Conservation (phyloP, 2,113 vertebrate species). For the Octodon degus region DNA sequence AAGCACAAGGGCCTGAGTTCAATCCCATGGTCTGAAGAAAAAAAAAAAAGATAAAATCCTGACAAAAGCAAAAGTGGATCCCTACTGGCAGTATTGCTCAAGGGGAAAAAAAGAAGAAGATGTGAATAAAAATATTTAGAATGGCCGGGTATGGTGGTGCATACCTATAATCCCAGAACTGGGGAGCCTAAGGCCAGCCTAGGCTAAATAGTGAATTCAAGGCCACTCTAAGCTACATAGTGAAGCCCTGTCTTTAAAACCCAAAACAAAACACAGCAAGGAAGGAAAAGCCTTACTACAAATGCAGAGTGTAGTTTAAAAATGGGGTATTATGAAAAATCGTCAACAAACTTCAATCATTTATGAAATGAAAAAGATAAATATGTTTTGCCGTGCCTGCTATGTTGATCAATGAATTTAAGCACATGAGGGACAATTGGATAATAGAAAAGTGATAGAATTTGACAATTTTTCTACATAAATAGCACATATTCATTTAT, state of each 20-base stretch:
- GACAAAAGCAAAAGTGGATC: background rate
- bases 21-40: too few relatives aligned
- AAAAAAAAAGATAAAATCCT: background rate
- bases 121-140: background rate
- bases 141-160: background rate
- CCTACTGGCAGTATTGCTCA: background rate
- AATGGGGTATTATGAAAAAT: background rate
- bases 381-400: background rate
- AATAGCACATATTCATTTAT: background rate
- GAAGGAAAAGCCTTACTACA: background rate
- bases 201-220: background rate
- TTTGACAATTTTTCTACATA: background rate
- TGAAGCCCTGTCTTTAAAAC: background rate
- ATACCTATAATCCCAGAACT: background rate
- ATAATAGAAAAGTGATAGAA: background rate
- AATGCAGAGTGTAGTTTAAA: background rate
- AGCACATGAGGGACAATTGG: background rate
- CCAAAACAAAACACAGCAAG: background rate
- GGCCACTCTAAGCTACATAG: background rate
- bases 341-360: background rate
- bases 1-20: too few relatives aligned
- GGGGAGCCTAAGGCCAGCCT: background rate
- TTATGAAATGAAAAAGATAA: background rate
- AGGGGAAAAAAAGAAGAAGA: background rate
- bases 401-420: background rate